phyloP scores from a whole-genome alignment of 2,888 invertebrate species.

The Coleophora flavipennella region DNA sequence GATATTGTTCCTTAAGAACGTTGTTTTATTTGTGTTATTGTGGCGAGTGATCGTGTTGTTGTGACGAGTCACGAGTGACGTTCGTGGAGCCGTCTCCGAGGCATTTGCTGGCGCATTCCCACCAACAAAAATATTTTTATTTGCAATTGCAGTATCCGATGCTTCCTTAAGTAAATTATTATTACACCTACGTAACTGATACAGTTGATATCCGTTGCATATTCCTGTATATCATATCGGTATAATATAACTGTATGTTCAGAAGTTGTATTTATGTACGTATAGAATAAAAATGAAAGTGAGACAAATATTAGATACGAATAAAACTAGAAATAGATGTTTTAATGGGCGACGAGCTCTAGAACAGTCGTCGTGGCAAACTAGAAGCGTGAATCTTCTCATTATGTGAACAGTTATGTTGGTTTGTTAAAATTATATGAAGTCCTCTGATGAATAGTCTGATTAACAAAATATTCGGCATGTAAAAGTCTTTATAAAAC shows the following conservation, averaged over 20 bases:
- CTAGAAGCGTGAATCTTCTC: conserved; percentile 58
- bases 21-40: conserved; percentile 59
- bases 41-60: conserved; percentile 22
- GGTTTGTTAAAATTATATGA: conserved; percentile 70
- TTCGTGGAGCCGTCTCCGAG: not conserved
- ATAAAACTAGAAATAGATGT: conserved; percentile 67
- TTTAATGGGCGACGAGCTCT: conserved; percentile 60
- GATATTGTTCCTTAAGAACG: conserved; percentile 50
- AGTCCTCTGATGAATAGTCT: conserved; percentile 73
- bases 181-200: conserved; percentile 19
- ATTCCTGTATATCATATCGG: conserved; percentile 67
- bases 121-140: conserved; percentile 63
- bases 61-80: not conserved
- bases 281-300: conserved; percentile 70
- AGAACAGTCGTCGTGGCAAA: conserved; percentile 52
- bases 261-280: conserved; percentile 70
- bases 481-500: conserved; percentile 74
- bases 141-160: conserved; percentile 60
- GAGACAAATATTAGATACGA: conserved; percentile 71
- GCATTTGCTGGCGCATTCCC: conserved; percentile 25
- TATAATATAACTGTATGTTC: conserved; percentile 73
- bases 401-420: conserved; percentile 70
- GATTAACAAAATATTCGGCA: conserved; percentile 72
- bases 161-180: conserved; percentile 60
- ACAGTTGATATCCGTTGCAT: conserved; percentile 63